A percentile compares a stretch with the other conserved stretches of the same genome.
Evolutionary conservation across 2,113 vertebrate genomes (phyloP).

Genomic region (Daphoenositta chrysoptera): DNA sequence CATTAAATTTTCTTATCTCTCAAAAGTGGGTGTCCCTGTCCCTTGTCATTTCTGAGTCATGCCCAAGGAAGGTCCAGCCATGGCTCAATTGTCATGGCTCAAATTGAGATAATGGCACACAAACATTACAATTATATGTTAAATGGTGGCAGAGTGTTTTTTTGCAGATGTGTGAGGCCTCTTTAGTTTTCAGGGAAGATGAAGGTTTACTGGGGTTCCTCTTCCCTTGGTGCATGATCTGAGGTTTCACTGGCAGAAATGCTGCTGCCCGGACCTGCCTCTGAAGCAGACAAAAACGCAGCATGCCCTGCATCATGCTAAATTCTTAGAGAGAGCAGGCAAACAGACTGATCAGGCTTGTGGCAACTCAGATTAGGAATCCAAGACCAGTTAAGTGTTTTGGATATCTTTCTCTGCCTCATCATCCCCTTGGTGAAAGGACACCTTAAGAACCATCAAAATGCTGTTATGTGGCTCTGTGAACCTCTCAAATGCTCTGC

Average conservation of each 20-base stretch:
- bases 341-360: background rate
- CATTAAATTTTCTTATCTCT: background rate
- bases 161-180: background rate
- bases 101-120: background rate
- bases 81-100: background rate
- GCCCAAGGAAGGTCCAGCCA: fast-evolving
- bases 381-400: background rate
- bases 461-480: background rate
- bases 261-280: background rate
- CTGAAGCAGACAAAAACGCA: background rate
- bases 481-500: background rate
- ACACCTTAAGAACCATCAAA: background rate
- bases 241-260: background rate
- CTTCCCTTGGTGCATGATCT: background rate
- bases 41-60: background rate
- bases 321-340: background rate
- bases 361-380: background rate
- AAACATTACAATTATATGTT: fast-evolving
- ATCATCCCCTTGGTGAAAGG: background rate
- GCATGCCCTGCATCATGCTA: background rate
- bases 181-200: background rate
- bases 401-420: background rate
- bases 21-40: background rate
- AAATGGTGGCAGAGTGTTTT: background rate
- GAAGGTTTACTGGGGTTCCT: background rate